phyloP scores from a whole-genome alignment of 2,888 invertebrate species.

The Lucinisca nassula region DNA sequence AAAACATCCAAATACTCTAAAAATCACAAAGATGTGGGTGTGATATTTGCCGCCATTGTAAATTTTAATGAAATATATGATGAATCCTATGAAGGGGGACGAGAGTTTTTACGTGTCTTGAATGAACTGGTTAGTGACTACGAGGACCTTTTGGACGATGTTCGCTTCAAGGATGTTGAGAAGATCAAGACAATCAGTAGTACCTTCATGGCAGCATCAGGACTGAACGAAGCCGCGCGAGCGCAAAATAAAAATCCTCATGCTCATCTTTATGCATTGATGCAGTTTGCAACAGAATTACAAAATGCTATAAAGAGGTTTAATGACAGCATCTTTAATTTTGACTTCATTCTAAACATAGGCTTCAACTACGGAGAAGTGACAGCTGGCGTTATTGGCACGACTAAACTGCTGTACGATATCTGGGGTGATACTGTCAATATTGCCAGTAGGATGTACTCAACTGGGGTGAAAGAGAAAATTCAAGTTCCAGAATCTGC shows the following conservation, averaged over 20 bases:
- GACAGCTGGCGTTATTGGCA: conserved; percentile 98
- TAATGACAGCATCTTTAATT: conserved; percentile 88
- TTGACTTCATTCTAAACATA: conserved; percentile 89
- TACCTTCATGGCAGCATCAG: conserved; percentile 99
- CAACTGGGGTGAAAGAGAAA: conserved; percentile 95
- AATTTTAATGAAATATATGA: conserved; percentile 99
- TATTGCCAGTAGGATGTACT: conserved; percentile 99
- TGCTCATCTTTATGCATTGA: conserved; percentile 94
- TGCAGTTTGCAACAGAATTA: conserved; percentile 97
- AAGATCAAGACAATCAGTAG: conserved; percentile 99
- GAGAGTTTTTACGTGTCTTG: conserved; percentile 97
- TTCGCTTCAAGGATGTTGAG: conserved; percentile 95
- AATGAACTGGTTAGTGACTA: conserved; percentile 99
- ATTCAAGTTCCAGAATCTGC: conserved; percentile 90
- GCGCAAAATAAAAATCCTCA: conserved; percentile 92
- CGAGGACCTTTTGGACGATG: conserved; percentile 95
- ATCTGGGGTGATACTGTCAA: conserved; percentile 99
- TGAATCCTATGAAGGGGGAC: conserved; percentile 97
- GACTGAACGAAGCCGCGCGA: conserved; percentile 94
- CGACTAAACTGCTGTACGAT: conserved; percentile 98
- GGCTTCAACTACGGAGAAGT: conserved; percentile 98
- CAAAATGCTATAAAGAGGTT: conserved; percentile 90
- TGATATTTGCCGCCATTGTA: conserved; percentile 98
- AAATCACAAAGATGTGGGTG: conserved; percentile 96
- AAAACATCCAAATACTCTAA: conserved; percentile 97